Percentiles rank a stretch among this genome's conserved stretches.
Conservation (phyloP, 2,888 invertebrate species). For the Penaeus monodon region DNA sequence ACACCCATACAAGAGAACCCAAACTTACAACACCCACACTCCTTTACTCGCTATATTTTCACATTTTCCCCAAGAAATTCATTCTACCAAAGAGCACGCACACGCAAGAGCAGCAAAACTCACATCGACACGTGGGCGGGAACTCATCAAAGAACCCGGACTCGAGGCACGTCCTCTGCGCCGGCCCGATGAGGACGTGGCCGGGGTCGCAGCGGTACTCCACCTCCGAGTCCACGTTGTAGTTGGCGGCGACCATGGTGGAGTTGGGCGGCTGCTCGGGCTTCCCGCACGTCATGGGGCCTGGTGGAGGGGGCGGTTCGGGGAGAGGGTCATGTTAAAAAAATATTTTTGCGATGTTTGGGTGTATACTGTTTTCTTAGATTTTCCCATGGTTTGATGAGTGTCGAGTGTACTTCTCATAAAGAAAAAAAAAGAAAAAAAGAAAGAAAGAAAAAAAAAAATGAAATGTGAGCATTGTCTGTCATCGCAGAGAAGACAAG, state of each 20-base stretch:
- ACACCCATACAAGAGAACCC: no score
- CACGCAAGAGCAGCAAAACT: slow-evolving; percentile 69
- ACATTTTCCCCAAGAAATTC: no score
- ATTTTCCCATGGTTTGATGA: no score
- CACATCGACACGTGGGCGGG: slow-evolving; percentile 92
- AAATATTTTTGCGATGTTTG: background rate
- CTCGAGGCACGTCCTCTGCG: slow-evolving; percentile 85
- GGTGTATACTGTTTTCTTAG: background rate
- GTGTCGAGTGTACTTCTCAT: no score
- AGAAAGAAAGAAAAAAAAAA: background rate
- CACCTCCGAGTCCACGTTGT: slow-evolving; percentile 85
- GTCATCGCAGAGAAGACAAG: background rate
- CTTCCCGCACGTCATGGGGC: slow-evolving; percentile 89
- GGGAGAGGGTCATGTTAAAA: background rate
- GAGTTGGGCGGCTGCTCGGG: slow-evolving; percentile 95
- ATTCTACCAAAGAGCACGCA: no score
- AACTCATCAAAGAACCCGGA: slow-evolving; percentile 95
- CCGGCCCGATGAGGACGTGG: slow-evolving; percentile 87
- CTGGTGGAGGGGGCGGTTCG: slow-evolving; percentile 70
- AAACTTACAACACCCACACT: no score
- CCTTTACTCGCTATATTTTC: no score
- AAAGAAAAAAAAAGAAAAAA: background rate
- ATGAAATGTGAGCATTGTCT: background rate
- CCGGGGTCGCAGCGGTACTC: slow-evolving; percentile 89
- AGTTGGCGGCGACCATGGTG: slow-evolving; percentile 83